Percentiles rank a stretch among this genome's conserved stretches.
These are phyloP conservation scores for Pherbina coryleti DNA, from an alignment of 2,888 invertebrate species.

Conservation along the genomic window DNA sequence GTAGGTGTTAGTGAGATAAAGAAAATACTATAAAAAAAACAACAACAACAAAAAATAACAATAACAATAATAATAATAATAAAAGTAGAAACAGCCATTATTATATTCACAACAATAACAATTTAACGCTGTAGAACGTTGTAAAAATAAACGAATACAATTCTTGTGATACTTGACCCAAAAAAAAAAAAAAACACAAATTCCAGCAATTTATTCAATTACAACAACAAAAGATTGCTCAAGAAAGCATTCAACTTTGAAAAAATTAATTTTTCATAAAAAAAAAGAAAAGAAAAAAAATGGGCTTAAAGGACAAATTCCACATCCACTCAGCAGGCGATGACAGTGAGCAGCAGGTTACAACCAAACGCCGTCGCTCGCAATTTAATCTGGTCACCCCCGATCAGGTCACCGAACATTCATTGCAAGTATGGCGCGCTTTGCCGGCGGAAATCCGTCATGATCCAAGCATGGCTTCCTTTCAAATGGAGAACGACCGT, in stretches of 20 bases:
- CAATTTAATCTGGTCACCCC: conserved; percentile 59
- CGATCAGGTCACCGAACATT: conserved; percentile 74
- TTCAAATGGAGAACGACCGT: conserved; percentile 69
- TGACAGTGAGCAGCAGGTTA: conserved; percentile 50
- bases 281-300: conserved; percentile 37
- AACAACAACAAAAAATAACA: not conserved
- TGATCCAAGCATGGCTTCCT: conserved; percentile 76
- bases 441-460: conserved; percentile 77
- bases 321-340: conserved; percentile 47
- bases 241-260: not conserved
- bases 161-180: not conserved
- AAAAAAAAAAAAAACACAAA: not conserved
- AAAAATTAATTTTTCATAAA: not conserved
- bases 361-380: conserved; percentile 53
- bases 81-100: conserved; percentile 3
- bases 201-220: not conserved
- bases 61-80: conserved; percentile 33
- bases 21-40: not conserved
- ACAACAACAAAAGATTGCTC: too few species aligned
- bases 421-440: conserved; percentile 76
- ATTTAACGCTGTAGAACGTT: not conserved
- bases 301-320: conserved; percentile 59
- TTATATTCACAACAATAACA: conserved; percentile 5
- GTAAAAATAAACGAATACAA: not conserved
- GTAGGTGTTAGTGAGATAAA: not conserved